Percentiles rank a stretch among this genome's conserved stretches.
phyloP scores from a whole-genome alignment of 2,888 invertebrate genomes.

The Lochmaea capreae region DNA sequence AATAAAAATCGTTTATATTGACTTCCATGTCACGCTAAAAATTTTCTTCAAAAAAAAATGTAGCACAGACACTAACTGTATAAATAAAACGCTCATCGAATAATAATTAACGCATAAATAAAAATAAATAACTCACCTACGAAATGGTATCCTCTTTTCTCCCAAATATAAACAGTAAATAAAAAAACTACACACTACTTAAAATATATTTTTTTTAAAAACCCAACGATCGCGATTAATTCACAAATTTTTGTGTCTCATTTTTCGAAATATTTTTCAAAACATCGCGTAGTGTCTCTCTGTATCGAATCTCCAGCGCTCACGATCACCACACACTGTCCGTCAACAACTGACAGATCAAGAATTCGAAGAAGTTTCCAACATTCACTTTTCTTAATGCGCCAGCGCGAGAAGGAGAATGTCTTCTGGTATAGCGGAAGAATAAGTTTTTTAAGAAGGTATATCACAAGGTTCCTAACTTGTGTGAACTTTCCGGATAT shows the following conservation, averaged over 20 bases:
- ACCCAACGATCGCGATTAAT: constrained; percentile 2
- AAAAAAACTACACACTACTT: constrained; percentile 31
- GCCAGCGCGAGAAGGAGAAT: constrained; percentile 41
- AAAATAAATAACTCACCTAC: constrained; percentile 28
- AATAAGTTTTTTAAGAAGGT: constrained; percentile 1
- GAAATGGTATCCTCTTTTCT: constrained; percentile 30
- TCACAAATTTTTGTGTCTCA: constrained; percentile 38
- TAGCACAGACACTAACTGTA: constrained; percentile 31
- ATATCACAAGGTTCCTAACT: not conserved
- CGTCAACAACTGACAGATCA: constrained; percentile 58
- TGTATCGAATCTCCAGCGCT: constrained; percentile 23
- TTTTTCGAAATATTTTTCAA: constrained; percentile 32
- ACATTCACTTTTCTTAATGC: constrained; percentile 51
- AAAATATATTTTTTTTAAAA: not conserved
- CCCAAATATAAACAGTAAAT: constrained; percentile 11
- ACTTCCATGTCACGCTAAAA: not conserved
- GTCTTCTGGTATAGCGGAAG: constrained; percentile 38
- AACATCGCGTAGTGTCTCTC: constrained; percentile 36
- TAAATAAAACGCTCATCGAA: constrained; percentile 23
- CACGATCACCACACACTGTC: constrained; percentile 48
- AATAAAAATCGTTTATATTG: not conserved
- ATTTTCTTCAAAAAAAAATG: constrained; percentile 4
- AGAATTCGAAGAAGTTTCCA: constrained; percentile 55
- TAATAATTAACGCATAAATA: constrained; percentile 35
- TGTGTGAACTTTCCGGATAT: not conserved